A percentile compares a stretch with the other conserved stretches of the same genome.
These are phyloP conservation scores for Antennarius maculatus DNA, from an alignment of 2,797 vertebrate species.

Conservation along the genomic window DNA sequence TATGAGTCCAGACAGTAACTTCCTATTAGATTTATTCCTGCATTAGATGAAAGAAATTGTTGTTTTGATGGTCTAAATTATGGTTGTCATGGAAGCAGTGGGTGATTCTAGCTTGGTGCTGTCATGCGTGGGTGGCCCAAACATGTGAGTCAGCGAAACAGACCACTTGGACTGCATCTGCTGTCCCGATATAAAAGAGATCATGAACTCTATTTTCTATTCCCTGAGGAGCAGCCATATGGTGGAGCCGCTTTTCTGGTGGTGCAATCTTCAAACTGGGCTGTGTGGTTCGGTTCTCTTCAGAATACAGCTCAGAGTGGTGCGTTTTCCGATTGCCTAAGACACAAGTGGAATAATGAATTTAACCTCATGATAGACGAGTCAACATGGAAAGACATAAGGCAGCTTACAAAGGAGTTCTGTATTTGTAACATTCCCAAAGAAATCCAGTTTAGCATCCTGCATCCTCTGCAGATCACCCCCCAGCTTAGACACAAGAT, in stretches of 20 bases:
- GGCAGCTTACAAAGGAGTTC: too few species aligned
- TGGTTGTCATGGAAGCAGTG: conserved; percentile 76
- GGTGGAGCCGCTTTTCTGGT: conserved; percentile 39
- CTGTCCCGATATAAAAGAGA: conserved; percentile 75
- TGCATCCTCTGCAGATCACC: too few species aligned
- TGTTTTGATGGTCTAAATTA: conserved; percentile 68
- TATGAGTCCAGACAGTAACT: conserved; percentile 22
- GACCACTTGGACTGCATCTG: conserved; percentile 73
- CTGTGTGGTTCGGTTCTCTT: conserved; percentile 25
- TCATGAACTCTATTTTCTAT: conserved; percentile 56
- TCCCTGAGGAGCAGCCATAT: conserved; percentile 62
- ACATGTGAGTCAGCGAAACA: conserved; percentile 79
- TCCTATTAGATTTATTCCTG: conserved; percentile 35
- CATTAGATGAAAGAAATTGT: conserved; percentile 53
- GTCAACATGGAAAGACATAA: too few species aligned
- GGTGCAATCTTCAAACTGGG: conserved; percentile 19
- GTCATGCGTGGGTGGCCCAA: conserved; percentile 72
- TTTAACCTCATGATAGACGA: too few species aligned
- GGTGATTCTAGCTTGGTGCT: conserved; percentile 67
- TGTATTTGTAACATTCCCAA: too few species aligned
- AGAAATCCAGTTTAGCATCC: too few species aligned
- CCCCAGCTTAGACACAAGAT: too few species aligned
- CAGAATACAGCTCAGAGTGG: conserved; percentile 17
- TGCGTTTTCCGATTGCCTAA: not conserved
- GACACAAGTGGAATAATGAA: too few species aligned